Evolutionary conservation across 2,888 invertebrate species (phyloP), one percentile per base, ranked within the genome.

Genomic region (Zootermopsis nevadensis): DNA sequence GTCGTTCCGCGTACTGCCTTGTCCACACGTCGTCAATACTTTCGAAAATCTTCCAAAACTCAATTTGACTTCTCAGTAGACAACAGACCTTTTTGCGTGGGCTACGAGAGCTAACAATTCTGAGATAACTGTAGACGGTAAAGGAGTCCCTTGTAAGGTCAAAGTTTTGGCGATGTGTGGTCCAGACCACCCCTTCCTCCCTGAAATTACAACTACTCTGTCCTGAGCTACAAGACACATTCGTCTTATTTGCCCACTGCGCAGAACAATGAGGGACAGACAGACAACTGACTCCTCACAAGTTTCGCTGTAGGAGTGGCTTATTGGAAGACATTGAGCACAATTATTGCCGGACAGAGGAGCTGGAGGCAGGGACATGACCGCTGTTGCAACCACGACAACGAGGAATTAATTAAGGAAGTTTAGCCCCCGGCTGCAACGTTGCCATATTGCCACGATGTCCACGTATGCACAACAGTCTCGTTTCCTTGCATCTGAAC

Each of bases 341-440:
- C 79, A 60, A 79, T 79, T 79, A 79, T 79, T 79, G 79, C 79
- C 33, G 79, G 60, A 79, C 79, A 33, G 22, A 60, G 79, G 27
- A 30, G 48, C 27, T 30, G 48, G 79, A 31, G n/a, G 79, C n/a
- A 67, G 31, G 30, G 67, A 67, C 67, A 67, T 67, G 72, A 35
- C 72, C 72, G 35, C 72, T 72, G 22, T 22, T 55, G 22, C 22
- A 55, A 55, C 55, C 55, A 74, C 79, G 55, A 79, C 79, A 79
- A 79, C 79, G 35, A 79, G 79, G 77, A 79, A 79, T 79, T 79
- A 79, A 79, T 79, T 79, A 79, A 79, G 79, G 35, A 72, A 72
- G 72, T 72, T 72, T 72, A 72, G 72, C 72, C 72, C 35, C 72
- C 31, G 72, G 72, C 33, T 72, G 35, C 35, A 72, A 72, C 72